phyloP scores from a whole-genome alignment of 2,888 invertebrate species.

The Spialia ferax region DNA sequence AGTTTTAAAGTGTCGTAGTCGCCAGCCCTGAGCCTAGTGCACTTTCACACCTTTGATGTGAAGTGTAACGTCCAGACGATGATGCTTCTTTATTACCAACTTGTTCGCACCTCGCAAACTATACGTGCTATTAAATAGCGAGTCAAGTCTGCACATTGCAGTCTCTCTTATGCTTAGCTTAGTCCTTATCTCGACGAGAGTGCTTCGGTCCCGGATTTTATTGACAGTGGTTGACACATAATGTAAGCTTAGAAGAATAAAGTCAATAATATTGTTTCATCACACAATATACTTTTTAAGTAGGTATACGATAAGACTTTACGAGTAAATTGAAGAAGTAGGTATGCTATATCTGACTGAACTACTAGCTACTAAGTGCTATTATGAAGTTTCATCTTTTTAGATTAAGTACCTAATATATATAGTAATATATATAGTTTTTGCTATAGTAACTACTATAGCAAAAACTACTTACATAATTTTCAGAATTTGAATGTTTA shows the following conservation, averaged over 20 bases:
- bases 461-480: neutral
- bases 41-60: constrained; percentile 73
- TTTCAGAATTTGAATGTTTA: neutral
- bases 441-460: too few relatives aligned
- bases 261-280: too few relatives aligned
- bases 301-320: too few relatives aligned
- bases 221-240: neutral
- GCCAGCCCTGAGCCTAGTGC: constrained; percentile 67
- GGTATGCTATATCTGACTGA: too few relatives aligned
- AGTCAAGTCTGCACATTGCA: constrained; percentile 26
- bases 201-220: neutral
- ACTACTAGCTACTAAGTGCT: too few relatives aligned
- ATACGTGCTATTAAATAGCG: constrained; percentile 32
- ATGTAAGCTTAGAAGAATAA: too few relatives aligned
- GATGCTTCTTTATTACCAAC: constrained; percentile 72
- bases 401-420: too few relatives aligned
- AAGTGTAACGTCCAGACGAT: constrained; percentile 66
- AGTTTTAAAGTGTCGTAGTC: constrained; percentile 1
- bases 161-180: too few relatives aligned
- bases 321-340: too few relatives aligned
- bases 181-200: neutral
- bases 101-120: constrained; percentile 53
- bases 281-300: too few relatives aligned
- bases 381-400: too few relatives aligned
- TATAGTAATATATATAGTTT: too few relatives aligned